These are phyloP conservation scores for Arizona elegans DNA, from an alignment of 2,113 vertebrate genomes.

Conservation along the genomic window DNA sequence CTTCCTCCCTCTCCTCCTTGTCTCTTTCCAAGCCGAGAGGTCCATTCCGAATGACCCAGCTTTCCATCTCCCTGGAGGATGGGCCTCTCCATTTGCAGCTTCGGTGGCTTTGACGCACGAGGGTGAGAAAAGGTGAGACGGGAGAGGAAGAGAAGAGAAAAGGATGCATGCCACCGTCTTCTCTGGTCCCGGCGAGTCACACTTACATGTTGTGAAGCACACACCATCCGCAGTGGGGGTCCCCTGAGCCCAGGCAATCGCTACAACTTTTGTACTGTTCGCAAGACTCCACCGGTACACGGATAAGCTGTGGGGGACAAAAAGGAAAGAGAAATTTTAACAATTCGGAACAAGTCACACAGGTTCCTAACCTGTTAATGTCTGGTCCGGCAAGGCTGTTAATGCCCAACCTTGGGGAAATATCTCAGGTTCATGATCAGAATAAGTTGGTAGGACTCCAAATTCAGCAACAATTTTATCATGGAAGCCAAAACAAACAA, in stretches of 20 bases:
- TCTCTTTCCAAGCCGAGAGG: background rate
- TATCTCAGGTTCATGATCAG: rapidly evolving
- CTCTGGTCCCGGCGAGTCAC: background rate
- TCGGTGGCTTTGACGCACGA: rapidly evolving
- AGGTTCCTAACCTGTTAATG: background rate
- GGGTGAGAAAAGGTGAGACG: rapidly evolving
- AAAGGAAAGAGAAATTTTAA: constrained; percentile 15
- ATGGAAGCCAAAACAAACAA: background rate
- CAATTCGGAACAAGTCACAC: rapidly evolving
- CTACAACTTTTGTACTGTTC: constrained; percentile 86
- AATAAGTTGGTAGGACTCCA: too few relatives aligned
- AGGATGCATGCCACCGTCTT: background rate
- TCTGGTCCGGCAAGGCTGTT: background rate
- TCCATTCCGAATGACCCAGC: background rate
- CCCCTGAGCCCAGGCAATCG: constrained; percentile 89
- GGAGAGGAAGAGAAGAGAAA: background rate
- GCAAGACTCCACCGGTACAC: constrained; percentile 92
- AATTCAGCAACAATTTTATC: too few relatives aligned
- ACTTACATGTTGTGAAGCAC: constrained; percentile 97
- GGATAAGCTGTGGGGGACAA: constrained; percentile 78
- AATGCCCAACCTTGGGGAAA: background rate
- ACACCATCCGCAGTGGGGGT: constrained; percentile 98
- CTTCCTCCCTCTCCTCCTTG: background rate
- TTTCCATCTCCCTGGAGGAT: background rate
- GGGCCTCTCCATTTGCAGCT: background rate